Base-by-base conservation (phyloP, 2,888 invertebrate genomes). In the Unio delphinus region DNA sequence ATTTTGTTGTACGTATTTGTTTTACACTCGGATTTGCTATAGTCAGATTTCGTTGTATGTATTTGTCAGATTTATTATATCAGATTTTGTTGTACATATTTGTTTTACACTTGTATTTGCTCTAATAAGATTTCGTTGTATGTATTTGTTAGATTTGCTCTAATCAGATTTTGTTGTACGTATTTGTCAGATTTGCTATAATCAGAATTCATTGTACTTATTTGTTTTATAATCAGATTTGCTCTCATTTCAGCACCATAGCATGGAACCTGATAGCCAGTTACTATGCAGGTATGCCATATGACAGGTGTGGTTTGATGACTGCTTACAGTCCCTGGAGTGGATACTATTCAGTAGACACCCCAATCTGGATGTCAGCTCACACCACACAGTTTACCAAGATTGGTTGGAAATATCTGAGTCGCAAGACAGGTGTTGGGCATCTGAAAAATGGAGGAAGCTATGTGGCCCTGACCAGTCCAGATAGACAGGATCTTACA, bases 261-360 rank as follows among this genome's bases (percentile, higher is more conserved):
- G 85, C 89, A 0, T 90, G 90, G 90, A 90, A 90, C 76, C 80
- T 90, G 72, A 88, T 90, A 61, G 88, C 88, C 15, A 85, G 87
- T 64, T 90, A 90, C 78, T 90, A 90, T 69, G 75, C 78, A 61
- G 79, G 80, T 55, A 81, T 90, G 70, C 89, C 89, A 0, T 90
- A 78, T 70, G 79, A 80, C 56, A 75, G 88, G 59, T 81, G 84
- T 83, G 89, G 89, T n/a, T 75, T 90, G 63, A 90, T 90, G 90
- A 89, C 89, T 3, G 90, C 90, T 20, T 79, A 82, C 54, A 83
- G 87, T 68, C 90, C 90, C 0, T 90, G 90, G 90, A 84, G 86
- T 78, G 90, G 90, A 7, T 77, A 87, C 68, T 90, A 90, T 75
- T 79, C 76, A n/a, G 86, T 90, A 2, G 80, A 85, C 18, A 78